Base-by-base conservation (phyloP, 2,888 invertebrate genomes). In the Buathra laborator region DNA sequence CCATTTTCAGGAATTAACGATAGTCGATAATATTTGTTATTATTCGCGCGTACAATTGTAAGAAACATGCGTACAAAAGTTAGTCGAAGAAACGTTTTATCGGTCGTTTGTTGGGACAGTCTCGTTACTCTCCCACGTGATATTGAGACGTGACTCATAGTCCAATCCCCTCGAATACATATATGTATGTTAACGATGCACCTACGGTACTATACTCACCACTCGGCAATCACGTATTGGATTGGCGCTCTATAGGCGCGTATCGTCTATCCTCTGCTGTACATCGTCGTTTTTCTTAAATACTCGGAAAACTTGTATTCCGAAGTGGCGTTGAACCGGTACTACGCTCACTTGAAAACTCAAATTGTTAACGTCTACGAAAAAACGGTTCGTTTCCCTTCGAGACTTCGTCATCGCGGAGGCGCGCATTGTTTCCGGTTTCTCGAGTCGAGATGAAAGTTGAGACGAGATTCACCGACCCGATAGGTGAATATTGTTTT, bases 121-220 rank as follows among this genome's bases (percentile, higher is more conserved):
- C 70, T 84, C 64, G 84, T 84, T 78, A 64, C 44, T 68, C 84
- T 74, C 84, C 84, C 84, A 84, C 84, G 53, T 74, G 81, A 82
- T 37, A 43, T 77, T 62, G 77, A 64, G 51, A 62, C 78, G 70
- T 84, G 84, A 84, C 72, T 84, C 84, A 84, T 68, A 44, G 72
- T 78, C 77, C 53, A 44, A 46, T 78, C 74, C 59, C 53, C 81
- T 81, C 84, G 43, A 59, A 32, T 67, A 67, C 74, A 66, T 70
- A 64, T 59, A 53, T 62, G 56, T 66, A 80, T 80, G 56, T 53
- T 46, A 59, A 12, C 46, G 48, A 37, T 77, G 64, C 76, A 71
- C 56, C 74, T 72, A 56, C 43, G 19, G 12, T 7, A 66, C 53
- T 77, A 37, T 5, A 77, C n/a, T 72, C 56, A 12, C 32, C 43